Evolutionary conservation across 2,113 vertebrate genomes (phyloP).

Genomic region (Gallinago undulata): DNA sequence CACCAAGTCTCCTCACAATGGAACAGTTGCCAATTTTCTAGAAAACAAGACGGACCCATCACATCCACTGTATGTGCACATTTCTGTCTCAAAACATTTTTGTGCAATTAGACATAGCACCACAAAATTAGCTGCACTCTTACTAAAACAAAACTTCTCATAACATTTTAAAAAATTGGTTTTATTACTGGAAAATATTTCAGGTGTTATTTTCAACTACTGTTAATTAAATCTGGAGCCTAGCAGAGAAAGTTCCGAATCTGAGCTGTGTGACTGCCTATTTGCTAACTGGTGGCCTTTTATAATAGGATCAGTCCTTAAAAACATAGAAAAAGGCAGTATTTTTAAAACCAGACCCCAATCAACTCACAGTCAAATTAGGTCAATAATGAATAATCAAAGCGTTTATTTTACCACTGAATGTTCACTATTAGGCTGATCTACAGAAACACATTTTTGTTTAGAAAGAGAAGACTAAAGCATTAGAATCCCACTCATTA

Average conservation of each 20-base stretch:
- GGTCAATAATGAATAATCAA: background rate
- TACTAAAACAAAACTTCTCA: background rate
- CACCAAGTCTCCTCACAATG: slow-evolving; percentile 88
- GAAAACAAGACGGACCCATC: background rate
- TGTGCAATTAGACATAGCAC: background rate
- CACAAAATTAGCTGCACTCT: background rate
- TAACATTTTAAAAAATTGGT: background rate
- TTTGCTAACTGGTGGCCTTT: background rate
- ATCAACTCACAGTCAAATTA: background rate
- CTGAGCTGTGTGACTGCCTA: background rate
- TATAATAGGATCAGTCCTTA: background rate
- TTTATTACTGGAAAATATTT: background rate
- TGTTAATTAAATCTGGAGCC: background rate
- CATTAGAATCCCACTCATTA: background rate
- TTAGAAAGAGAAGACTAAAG: background rate
- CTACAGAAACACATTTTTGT: background rate
- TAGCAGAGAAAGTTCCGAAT: background rate
- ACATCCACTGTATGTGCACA: background rate
- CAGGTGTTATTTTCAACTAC: background rate
- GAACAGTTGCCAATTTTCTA: slow-evolving; percentile 90
- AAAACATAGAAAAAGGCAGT: background rate
- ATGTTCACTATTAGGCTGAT: background rate
- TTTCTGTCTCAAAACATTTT: background rate
- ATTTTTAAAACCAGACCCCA: background rate
- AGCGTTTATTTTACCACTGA: background rate